Percentiles rank a stretch among this genome's conserved stretches.
These are phyloP conservation scores for Melinopterus prodromus DNA, from an alignment of 2,888 invertebrate genomes.

Conservation along the genomic window DNA sequence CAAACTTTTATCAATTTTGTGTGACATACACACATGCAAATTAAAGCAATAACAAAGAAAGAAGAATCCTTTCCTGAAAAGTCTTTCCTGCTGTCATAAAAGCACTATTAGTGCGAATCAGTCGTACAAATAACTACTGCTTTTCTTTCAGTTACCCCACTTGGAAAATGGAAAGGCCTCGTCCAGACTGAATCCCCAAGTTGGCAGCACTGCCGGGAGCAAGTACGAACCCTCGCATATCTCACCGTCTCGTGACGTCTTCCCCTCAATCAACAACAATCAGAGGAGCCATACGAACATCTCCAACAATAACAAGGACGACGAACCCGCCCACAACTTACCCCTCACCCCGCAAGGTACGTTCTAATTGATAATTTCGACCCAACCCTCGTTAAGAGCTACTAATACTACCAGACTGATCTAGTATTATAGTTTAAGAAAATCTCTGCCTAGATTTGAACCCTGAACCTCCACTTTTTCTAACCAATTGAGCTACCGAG, in stretches of 20 bases:
- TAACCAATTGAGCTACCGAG: no score
- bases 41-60: no score
- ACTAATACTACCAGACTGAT: no score
- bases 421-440: no score
- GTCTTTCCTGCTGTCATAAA: no score
- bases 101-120: no score
- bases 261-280: conserved; percentile 59
- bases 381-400: not conserved
- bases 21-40: no score
- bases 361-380: conserved; percentile 25
- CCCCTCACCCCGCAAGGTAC: conserved; percentile 59
- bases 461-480: no score
- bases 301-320: conserved; percentile 54
- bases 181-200: conserved; percentile 53
- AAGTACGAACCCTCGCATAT: conserved; percentile 52
- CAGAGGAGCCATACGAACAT: conserved; percentile 50
- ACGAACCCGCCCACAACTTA: conserved; percentile 52
- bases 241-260: conserved; percentile 53
- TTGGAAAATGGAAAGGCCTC: conserved; percentile 57
- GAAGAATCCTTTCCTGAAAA: no score
- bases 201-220: conserved; percentile 45
- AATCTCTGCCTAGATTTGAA: no score
- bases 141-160: conserved; percentile 55
- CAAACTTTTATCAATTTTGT: no score
- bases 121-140: no score